Base-by-base conservation (phyloP, 2,113 vertebrate genomes). In the Gopherus flavomarginatus region DNA sequence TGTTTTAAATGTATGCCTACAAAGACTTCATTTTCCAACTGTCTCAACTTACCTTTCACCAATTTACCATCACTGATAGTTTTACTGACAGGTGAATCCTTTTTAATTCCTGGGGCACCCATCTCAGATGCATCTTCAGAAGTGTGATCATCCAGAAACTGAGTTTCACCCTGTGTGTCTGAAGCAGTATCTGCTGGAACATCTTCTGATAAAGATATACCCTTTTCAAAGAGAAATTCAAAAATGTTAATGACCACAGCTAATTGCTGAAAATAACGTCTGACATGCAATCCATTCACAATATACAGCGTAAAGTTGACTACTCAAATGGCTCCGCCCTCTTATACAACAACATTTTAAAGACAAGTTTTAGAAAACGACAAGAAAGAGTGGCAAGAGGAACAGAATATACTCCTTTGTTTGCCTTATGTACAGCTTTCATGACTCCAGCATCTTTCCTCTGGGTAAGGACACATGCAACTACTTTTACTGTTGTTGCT, bases 11-110 rank as follows among this genome's bases (percentile, higher is more conserved):
- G 29, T 3, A 83, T 2, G 3, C 1, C 72, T 85, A 13, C 8
- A 22, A 77, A 47, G 26, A 83, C n/a, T 91, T 91, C 79, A 35
- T 83, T 0, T 0, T 3, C 31, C 0, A 90, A 42, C 7, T 78
- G 83, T 3, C 1, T 6, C 62, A 80, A 85, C 94, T 1, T 97
- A 98, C 98, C 98, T 98, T 99, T 99, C 81, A 99, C 97, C 50
- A 99, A 83, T 97, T 98, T 98, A 52, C 98, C 98, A n/a, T 99
- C 98, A 9, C 93, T 95, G n/a, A 95, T 24, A 8, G 90, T 49
- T 94, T 98, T 99, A 85, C 91, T 77, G 78, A 95, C 90, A 5
- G 87, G 22, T 7, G 87, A 26, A 87, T 99, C 98, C 38, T 97
- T 98, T 93, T 94, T 98, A 75, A 75, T 89, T 17, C 92, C 96